Percentiles rank a stretch among this genome's conserved stretches.
Evolutionary conservation across 2,888 invertebrate species (phyloP).

Genomic region (Bembecia ichneumoniformis): DNA sequence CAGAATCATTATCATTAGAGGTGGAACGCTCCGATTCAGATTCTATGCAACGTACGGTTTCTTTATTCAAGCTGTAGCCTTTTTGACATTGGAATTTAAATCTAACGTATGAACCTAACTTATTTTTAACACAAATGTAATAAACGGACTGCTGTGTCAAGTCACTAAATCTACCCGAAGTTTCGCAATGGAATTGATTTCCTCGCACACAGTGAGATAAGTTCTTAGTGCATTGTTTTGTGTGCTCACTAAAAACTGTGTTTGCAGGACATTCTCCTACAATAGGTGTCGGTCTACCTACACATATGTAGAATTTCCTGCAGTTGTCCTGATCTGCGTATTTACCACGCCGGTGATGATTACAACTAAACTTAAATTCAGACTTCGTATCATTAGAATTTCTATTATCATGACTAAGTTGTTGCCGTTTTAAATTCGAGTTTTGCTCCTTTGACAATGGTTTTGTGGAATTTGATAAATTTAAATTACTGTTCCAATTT

Average conservation of each 20-base stretch:
- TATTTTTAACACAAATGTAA: conserved; percentile 49
- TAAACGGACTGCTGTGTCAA: conserved; percentile 46
- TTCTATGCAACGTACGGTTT: conserved; percentile 31
- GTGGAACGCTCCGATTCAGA: conserved; percentile 5
- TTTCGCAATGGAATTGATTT: conserved; percentile 59
- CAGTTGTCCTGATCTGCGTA: conserved; percentile 61
- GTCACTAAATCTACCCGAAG: conserved; percentile 50
- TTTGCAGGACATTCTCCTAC: conserved; percentile 43
- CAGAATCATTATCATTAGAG: conserved; percentile 10
- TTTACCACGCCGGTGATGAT: conserved; percentile 40
- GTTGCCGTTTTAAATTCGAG: not conserved
- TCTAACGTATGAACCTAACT: conserved; percentile 27
- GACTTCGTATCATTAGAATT: not conserved
- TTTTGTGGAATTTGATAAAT: too few relatives aligned
- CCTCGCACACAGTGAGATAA: conserved; percentile 58
- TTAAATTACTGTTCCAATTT: too few relatives aligned
- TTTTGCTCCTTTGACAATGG: not conserved
- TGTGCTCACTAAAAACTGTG: conserved; percentile 56
- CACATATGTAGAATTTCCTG: conserved; percentile 66
- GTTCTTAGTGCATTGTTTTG: conserved; percentile 58
- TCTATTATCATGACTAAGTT: not conserved
- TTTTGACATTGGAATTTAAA: conserved; percentile 50
- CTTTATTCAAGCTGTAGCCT: conserved; percentile 42
- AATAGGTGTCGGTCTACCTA: conserved; percentile 34
- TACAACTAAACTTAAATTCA: conserved; percentile 23